Evolutionary conservation across 2,113 vertebrate genomes (phyloP).

Genomic region (Chitala chitala): DNA sequence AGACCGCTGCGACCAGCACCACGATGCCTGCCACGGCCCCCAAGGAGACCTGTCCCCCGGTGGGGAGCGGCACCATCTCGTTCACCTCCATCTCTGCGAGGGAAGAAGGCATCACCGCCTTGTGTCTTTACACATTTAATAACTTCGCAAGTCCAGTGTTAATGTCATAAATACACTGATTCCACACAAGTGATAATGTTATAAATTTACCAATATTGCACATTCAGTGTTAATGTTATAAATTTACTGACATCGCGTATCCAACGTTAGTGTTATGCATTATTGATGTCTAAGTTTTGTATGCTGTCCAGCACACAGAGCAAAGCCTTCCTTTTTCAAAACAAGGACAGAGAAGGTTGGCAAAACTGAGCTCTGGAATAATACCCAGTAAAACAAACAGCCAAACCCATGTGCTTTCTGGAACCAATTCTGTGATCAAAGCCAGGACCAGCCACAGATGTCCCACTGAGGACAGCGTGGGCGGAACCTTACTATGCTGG

Average conservation of each 20-base stretch:
- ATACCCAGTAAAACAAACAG: neutral
- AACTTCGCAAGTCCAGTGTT: neutral
- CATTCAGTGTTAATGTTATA: too few relatives aligned
- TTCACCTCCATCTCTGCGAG: conserved; percentile 47
- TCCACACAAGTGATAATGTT: neutral
- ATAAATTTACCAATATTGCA: too few relatives aligned
- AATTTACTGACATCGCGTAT: too few relatives aligned
- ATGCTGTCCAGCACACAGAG: too few relatives aligned
- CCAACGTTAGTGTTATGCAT: too few relatives aligned
- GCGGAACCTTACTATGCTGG: conserved; percentile 43
- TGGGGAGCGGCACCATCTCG: conserved; percentile 69
- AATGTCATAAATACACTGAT: neutral
- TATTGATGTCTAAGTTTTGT: too few relatives aligned
- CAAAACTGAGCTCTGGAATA: too few relatives aligned
- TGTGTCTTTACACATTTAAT: neutral
- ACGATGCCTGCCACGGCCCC: conserved; percentile 76
- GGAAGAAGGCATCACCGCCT: neutral
- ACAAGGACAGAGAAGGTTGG: too few relatives aligned
- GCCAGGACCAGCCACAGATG: neutral
- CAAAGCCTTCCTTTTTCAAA: too few relatives aligned
- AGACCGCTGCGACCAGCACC: conserved; percentile 70
- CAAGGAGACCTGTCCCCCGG: conserved; percentile 64
- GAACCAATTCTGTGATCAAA: too few relatives aligned
- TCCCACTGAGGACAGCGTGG: neutral
- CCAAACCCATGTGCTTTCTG: neutral